Conservation (phyloP, 2,888 invertebrate genomes). For the Linyphia triangularis region DNA sequence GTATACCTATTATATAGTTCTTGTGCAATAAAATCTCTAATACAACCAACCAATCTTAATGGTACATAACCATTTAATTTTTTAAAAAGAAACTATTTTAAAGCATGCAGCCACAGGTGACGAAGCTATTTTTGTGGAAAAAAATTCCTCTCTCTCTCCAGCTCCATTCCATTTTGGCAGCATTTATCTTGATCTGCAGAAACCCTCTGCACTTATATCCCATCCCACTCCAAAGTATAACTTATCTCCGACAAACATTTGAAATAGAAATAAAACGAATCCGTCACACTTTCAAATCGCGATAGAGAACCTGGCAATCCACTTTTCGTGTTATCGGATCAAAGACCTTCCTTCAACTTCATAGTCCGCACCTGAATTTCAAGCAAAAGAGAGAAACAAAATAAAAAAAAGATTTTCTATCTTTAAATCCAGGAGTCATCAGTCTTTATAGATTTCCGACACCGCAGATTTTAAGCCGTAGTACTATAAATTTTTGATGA, state of each 20-base stretch:
- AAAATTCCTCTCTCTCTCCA: constrained; percentile 6
- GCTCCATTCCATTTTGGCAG: constrained; percentile 27
- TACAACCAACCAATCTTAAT: too few species aligned
- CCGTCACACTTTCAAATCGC: constrained; percentile 42
- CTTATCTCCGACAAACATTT: constrained; percentile 39
- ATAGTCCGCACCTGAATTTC: constrained; percentile 23
- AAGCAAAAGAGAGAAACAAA: neutral
- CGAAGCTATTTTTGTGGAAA: constrained; percentile 7
- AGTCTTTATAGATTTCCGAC: constrained; percentile 73
- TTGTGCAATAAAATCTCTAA: too few species aligned
- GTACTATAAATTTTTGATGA: constrained; percentile 74
- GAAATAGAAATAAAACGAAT: constrained; percentile 52
- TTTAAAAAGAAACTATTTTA: neutral
- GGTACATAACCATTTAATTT: too few species aligned
- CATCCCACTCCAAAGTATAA: constrained; percentile 44
- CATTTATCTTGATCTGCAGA: constrained; percentile 69
- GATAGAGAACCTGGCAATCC: constrained; percentile 60
- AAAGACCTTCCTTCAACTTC: constrained; percentile 14
- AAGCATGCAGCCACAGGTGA: constrained; percentile 41
- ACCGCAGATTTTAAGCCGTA: constrained; percentile 74
- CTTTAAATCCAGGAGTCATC: constrained; percentile 68
- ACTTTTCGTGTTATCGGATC: constrained; percentile 50
- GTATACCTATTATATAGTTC: too few species aligned
- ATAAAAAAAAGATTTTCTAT: constrained; percentile 47
- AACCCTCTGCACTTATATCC: constrained; percentile 38